Evolutionary conservation across 2,888 invertebrate species (phyloP).

Genomic region (Melanostoma mellinum): DNA sequence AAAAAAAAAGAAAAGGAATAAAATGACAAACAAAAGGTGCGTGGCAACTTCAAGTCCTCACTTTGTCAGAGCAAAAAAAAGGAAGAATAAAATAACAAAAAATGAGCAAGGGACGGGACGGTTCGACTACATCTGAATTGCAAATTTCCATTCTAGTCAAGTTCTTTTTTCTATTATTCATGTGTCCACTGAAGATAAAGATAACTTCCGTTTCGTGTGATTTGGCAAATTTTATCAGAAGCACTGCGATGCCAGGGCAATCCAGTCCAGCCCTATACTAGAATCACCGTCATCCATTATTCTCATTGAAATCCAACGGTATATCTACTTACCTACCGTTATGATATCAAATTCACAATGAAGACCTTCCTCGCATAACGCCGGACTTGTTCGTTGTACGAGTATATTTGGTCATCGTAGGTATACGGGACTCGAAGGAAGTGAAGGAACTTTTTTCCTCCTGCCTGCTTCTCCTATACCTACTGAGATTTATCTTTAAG

Average conservation of each 20-base stretch:
- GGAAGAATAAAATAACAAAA: constrained; percentile 4
- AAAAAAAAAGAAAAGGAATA: no score
- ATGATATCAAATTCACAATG: constrained; percentile 8
- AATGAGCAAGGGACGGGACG: neutral
- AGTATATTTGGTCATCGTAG: constrained; percentile 13
- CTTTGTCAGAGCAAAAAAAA: neutral
- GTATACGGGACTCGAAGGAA: neutral
- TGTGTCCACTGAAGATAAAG: constrained; percentile 63
- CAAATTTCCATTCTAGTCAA: constrained; percentile 62
- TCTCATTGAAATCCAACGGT: constrained; percentile 43
- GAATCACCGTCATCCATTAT: constrained; percentile 47
- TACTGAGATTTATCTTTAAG: constrained; percentile 56
- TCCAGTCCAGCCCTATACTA: constrained; percentile 3
- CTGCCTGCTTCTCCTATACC: constrained; percentile 11
- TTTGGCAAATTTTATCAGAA: constrained; percentile 66
- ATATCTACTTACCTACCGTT: constrained; percentile 1
- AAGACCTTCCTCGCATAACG: neutral
- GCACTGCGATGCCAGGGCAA: constrained; percentile 27
- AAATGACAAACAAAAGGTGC: constrained; percentile 30
- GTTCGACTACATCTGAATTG: neutral
- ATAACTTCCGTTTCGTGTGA: constrained; percentile 64
- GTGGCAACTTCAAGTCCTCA: neutral
- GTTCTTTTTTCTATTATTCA: constrained; percentile 67
- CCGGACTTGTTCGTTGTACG: no score
- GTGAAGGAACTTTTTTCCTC: constrained; percentile 13